phyloP scores from a whole-genome alignment of 92 coral and sea anemone species.

The Phymanthus crucifer region DNA sequence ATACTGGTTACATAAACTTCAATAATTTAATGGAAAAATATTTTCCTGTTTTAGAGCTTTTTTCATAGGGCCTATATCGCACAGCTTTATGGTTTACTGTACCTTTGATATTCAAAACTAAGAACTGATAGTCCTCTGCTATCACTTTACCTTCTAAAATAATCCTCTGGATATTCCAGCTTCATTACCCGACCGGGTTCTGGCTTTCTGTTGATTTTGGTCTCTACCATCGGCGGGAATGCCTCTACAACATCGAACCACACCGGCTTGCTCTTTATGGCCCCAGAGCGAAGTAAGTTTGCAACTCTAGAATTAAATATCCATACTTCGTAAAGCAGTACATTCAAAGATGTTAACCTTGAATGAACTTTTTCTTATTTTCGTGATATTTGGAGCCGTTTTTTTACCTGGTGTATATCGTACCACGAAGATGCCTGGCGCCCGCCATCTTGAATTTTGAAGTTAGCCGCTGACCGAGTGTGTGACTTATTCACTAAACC shows the following conservation, averaged over 20 bases:
- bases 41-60: no score
- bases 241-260: constrained; percentile 86
- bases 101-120: background rate
- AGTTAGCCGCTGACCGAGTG: background rate
- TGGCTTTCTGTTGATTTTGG: constrained; percentile 74
- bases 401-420: constrained; percentile 77
- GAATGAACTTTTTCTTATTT: background rate
- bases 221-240: constrained; percentile 74
- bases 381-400: background rate
- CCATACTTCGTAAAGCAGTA: background rate
- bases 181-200: constrained; percentile 72
- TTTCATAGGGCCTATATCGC: no score
- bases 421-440: constrained; percentile 79
- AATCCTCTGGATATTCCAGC: constrained; percentile 76
- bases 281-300: constrained; percentile 79
- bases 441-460: constrained; percentile 63
- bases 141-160: constrained; percentile 65
- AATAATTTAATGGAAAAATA: no score
- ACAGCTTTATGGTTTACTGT: no score
- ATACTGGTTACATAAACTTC: no score
- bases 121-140: background rate
- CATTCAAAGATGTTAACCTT: background rate
- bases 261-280: constrained; percentile 57
- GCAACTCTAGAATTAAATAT: constrained; percentile 44
- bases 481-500: background rate